Base-by-base conservation (phyloP, 1,140 invertebrate species). In the Drosophila bifasciata region DNA sequence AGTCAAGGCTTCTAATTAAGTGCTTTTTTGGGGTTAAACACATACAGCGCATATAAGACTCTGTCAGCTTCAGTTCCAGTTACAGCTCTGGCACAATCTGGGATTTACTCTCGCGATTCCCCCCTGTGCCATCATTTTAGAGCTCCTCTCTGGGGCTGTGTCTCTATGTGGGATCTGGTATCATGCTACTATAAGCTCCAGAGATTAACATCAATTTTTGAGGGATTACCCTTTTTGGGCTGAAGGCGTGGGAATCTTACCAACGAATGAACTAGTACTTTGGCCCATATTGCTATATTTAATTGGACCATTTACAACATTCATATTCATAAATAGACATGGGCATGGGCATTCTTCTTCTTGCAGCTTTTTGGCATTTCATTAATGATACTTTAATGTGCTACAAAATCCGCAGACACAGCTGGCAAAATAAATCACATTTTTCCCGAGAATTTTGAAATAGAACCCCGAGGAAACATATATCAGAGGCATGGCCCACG, bases 1-100 rank as follows among this genome's bases (percentile, higher is more conserved):
- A 88, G 84, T 88, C 83, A 88, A 88, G 84, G 78, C 79, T 88
- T 75, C 83, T 88, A 88, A 88, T 88, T 88, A 88, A 89, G 84
- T 83, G 83, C 52, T 68, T 78, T 72, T 76, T 84, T 74, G 75
- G 51, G 81, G 63, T 77, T 67, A 76, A 74, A 70, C 67, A 74
- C 81, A 80, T 66, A 64, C 50, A 36, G 32, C 32, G 13, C 4
- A 59, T 46, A 60, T 66, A 46, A 66, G 66, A 15, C 19, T 21
- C 19, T 25, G 44, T 51, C 58, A 23, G 72, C 55, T 53, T 68
- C 43, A 51, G 49, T 53, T 44, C 59, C 62, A 55, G 62, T 52
- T 76, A 64, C 53, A 59, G 62, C 49, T 60, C 52, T 25, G 60
- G 19, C 41, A 45, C 50, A 67, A 70, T 45, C 63, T 15, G 52